Base-by-base conservation (phyloP, 2,888 invertebrate genomes). In the Latrodectus elegans region DNA sequence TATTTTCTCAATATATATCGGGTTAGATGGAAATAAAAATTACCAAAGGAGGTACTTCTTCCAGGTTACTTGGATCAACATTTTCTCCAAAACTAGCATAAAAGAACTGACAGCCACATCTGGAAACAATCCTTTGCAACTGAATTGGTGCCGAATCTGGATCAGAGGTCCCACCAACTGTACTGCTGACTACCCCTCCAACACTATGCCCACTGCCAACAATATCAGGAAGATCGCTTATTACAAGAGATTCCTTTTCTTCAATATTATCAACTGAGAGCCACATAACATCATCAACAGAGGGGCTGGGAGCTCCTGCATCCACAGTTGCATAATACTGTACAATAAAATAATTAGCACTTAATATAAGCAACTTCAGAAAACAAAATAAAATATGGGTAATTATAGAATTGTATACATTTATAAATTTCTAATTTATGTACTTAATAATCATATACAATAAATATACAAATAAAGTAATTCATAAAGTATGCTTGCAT, bases 101-200 rank as follows among this genome's bases (percentile, higher is more conserved):
- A 93, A 97, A 98, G 93, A 99, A 98, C 93, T 99, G 99, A 93
- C 99, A 99, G 91, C 97, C 97, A 93, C 99, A 99, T 2, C 98
- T 94, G 0, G 98, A 98, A 15, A 99, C 99, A 90, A 99, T 99
- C 84, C 99, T 94, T 93, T 99, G 99, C 26, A 99, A 93, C 94
- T 99, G 94, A 93, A 93, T 89, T 14, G 90, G 88, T 17, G 78
- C 89, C 10, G 78, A 77, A 10, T 70, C 83, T 8, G 89, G 84
- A 64, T 79, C 84, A 26, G 89, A 81, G 15, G 87, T 87, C 12
- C 89, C 88, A 17, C 97, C 97, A 1, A 98, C 97, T 0, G 96
- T 96, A 92, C 96, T 95, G 88, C 96, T 97, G 77, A 99, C 97
- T 80, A 99, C 98, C 0, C 98, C 99, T 17, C 99, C 99, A 15